A percentile compares a stretch with the other conserved stretches of the same genome.
Conservation (phyloP, 2,888 invertebrate genomes). For the Drosophila suboccidentalis region DNA sequence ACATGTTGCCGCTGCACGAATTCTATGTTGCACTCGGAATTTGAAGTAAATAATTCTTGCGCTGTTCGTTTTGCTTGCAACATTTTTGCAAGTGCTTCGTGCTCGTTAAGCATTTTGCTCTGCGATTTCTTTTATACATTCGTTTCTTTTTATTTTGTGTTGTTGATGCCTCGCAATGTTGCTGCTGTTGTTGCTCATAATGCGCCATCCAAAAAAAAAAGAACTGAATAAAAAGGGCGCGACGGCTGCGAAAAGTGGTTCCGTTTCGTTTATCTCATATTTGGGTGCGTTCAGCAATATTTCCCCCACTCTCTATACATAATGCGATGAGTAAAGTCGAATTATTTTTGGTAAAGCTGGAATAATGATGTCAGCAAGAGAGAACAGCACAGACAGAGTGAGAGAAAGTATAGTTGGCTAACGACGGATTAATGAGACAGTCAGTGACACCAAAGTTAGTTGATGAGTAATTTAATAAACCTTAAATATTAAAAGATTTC, state of each 20-base stretch:
- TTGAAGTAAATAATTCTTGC: constrained; percentile 78
- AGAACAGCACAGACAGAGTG: neutral
- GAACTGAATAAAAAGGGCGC: constrained; percentile 53
- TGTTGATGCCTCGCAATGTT: constrained; percentile 37
- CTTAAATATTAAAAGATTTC: neutral
- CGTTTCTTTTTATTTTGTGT: constrained; percentile 21
- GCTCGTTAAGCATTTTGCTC: constrained; percentile 83
- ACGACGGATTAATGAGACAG: constrained; percentile 38
- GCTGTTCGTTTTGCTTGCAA: constrained; percentile 58
- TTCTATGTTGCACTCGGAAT: constrained; percentile 82
- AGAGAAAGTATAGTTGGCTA: constrained; percentile 22
- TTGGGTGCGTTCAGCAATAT: constrained; percentile 52
- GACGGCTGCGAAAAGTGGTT: constrained; percentile 75
- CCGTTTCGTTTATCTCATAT: constrained; percentile 82
- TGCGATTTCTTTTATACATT: constrained; percentile 66
- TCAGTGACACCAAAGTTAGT: neutral
- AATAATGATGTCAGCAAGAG: constrained; percentile 44
- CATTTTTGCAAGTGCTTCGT: constrained; percentile 80
- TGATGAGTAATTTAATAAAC: constrained; percentile 1
- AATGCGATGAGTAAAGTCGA: constrained; percentile 33
- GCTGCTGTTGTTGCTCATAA: constrained; percentile 64
- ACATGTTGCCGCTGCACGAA: constrained; percentile 83
- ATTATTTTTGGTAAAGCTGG: constrained; percentile 14
- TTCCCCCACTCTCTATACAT: constrained; percentile 14
- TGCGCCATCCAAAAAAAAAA: constrained; percentile 42